Evolutionary conservation across 2,888 invertebrate genomes (phyloP).

Genomic region (Elegia similella): DNA sequence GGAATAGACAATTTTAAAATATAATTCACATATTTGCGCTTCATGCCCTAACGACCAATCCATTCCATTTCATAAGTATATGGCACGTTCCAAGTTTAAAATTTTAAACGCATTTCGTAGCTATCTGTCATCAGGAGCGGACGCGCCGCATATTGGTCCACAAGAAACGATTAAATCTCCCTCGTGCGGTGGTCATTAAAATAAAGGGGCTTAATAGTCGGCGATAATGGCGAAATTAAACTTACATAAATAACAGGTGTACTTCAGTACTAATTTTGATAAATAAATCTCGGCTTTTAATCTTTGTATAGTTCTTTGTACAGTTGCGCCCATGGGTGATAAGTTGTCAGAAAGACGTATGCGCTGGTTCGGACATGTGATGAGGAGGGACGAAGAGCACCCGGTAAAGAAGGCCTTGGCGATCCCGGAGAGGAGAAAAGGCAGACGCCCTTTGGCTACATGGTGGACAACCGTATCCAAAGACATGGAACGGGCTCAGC

Average conservation of each 20-base stretch:
- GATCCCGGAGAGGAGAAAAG: no score
- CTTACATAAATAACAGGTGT: slow-evolving; percentile 43
- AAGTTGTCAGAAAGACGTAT: no score
- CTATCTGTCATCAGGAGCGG: slow-evolving; percentile 73
- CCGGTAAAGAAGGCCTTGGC: no score
- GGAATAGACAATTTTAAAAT: no score
- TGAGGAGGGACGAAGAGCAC: no score
- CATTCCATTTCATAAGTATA: background rate
- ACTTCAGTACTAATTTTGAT: slow-evolving; percentile 29
- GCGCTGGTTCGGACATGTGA: no score
- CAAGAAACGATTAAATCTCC: slow-evolving; percentile 63
- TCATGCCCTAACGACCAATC: background rate
- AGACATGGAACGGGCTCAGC: no score
- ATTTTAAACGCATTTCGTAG: slow-evolving; percentile 65
- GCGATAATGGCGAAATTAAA: slow-evolving; percentile 52
- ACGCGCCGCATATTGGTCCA: slow-evolving; percentile 51
- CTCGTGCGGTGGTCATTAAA: slow-evolving; percentile 64
- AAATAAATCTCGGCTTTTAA: background rate
- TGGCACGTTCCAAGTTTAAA: slow-evolving; percentile 49
- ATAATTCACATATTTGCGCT: no score
- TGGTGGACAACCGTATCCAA: no score
- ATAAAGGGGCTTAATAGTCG: slow-evolving; percentile 63
- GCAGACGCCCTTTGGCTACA: no score
- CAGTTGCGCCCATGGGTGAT: no score
- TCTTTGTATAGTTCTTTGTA: no score